phyloP scores from a whole-genome alignment of 2,888 invertebrate species.

The Argyresthia albistria region DNA sequence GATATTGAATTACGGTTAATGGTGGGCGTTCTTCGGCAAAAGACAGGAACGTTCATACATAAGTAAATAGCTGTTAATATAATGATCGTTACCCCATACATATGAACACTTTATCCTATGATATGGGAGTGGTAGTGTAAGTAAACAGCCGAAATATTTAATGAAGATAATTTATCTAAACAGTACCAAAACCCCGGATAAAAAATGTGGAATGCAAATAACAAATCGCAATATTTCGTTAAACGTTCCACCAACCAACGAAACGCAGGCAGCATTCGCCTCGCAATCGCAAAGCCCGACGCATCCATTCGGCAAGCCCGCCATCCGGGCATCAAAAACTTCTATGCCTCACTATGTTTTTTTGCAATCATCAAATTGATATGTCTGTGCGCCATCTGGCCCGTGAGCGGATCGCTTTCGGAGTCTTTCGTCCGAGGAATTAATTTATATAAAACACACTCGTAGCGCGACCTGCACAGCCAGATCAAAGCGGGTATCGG shows the following conservation, averaged over 20 bases:
- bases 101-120: no score
- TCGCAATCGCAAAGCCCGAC: no score
- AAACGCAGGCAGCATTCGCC: no score
- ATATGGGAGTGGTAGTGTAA: no score
- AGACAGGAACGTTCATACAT: background rate
- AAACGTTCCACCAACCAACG: no score
- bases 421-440: slow-evolving; percentile 59
- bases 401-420: slow-evolving; percentile 66
- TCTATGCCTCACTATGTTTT: slow-evolving; percentile 24
- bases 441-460: slow-evolving; percentile 67
- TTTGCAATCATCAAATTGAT: slow-evolving; percentile 72
- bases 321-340: slow-evolving; percentile 48
- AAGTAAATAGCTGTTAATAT: no score
- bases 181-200: background rate
- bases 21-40: background rate
- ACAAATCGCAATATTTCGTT: no score
- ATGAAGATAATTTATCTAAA: background rate
- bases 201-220: background rate
- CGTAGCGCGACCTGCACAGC: slow-evolving; percentile 21
- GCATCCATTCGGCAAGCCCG: background rate
- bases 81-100: no score
- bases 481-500: slow-evolving; percentile 38
- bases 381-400: slow-evolving; percentile 68
- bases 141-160: background rate
- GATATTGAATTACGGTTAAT: background rate